These are phyloP conservation scores for Micromys minutus DNA, from an alignment of 2,113 vertebrate species.

Conservation along the genomic window DNA sequence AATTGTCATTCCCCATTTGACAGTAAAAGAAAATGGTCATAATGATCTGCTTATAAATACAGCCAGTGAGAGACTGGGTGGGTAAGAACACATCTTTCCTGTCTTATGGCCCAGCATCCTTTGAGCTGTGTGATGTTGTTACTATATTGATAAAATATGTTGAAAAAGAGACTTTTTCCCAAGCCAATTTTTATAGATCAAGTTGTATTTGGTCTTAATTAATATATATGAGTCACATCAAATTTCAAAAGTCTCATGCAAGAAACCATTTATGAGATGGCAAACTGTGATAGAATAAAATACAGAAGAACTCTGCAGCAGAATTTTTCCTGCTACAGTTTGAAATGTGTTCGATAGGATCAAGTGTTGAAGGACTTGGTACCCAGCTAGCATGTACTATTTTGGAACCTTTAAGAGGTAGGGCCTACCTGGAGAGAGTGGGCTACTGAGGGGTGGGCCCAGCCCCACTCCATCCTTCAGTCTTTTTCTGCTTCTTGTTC, in stretches of 20 bases:
- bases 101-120: background rate
- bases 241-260: background rate
- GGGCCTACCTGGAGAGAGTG: background rate
- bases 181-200: background rate
- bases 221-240: background rate
- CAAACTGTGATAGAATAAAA: constrained; percentile 8
- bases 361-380: background rate
- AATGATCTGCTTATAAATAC: background rate
- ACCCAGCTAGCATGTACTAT: background rate
- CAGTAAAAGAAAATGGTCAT: constrained; percentile 8
- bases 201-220: background rate
- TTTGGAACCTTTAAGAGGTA: background rate
- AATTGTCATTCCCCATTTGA: background rate
- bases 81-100: background rate
- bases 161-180: background rate
- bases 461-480: background rate
- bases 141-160: background rate
- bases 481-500: background rate
- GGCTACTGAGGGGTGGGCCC: background rate
- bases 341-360: background rate
- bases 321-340: background rate
- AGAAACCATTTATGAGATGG: constrained; percentile 6
- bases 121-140: background rate
- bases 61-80: background rate
- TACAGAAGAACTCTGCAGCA: background rate